Conservation (phyloP, 1,140 invertebrate genomes). For the Drosophila tristis region DNA sequence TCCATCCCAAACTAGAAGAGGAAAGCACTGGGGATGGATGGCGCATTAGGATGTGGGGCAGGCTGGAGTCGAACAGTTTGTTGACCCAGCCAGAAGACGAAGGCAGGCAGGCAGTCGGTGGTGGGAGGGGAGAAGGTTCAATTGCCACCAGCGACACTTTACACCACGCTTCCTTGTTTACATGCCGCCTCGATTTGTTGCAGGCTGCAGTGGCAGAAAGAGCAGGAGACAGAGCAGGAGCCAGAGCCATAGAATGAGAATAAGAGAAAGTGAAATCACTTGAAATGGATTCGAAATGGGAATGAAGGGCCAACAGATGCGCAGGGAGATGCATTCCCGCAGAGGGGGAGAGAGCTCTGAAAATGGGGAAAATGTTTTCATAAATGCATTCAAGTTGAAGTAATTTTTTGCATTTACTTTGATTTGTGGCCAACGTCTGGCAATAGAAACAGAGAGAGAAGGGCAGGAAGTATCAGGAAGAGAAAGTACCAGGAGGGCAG, state of each 20-base stretch:
- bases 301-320: conserved; percentile 75
- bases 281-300: conserved; percentile 71
- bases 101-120: neutral
- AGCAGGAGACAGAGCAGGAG: neutral
- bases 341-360: conserved; percentile 1
- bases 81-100: conserved; percentile 53
- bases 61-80: conserved; percentile 54
- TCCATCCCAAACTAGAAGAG: neutral
- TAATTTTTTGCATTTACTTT: conserved; percentile 47
- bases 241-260: neutral
- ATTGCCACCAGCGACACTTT: conserved; percentile 78
- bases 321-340: conserved; percentile 3
- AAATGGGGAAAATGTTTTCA: conserved; percentile 25
- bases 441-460: conserved; percentile 1
- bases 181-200: conserved; percentile 56
- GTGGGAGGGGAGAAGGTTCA: conserved; percentile 47
- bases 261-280: conserved; percentile 73
- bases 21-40: neutral
- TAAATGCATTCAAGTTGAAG: conserved; percentile 29
- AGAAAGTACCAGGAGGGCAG: no score
- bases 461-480: no score
- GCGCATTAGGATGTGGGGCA: neutral
- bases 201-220: conserved; percentile 15
- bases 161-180: conserved; percentile 72
- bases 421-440: conserved; percentile 47